Evolutionary conservation across 2,797 vertebrate species (phyloP).

Genomic region (Trichosurus vulpecula): DNA sequence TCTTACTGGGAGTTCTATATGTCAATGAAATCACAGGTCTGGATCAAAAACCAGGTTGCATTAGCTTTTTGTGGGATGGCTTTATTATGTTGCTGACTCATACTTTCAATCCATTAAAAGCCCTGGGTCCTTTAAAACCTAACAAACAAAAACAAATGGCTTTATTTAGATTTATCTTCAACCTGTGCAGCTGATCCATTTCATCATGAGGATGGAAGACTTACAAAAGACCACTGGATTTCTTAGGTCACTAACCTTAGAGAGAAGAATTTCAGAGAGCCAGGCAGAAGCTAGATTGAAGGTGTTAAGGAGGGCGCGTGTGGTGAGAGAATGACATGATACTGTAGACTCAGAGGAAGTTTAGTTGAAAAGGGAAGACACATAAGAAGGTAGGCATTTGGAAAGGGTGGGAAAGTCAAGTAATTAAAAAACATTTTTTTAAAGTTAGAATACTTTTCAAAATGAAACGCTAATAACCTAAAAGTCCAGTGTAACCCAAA

Average conservation of each 20-base stretch:
- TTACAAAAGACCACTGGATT: neutral
- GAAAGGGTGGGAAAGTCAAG: neutral
- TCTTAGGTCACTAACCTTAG: neutral
- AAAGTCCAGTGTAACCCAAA: neutral
- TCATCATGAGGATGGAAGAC: neutral
- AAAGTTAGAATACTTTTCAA: constrained; percentile 20
- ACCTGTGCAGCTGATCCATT: neutral
- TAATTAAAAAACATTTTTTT: neutral
- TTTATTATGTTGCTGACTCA: neutral
- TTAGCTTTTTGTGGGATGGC: neutral
- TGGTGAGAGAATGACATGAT: neutral
- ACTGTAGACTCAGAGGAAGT: neutral
- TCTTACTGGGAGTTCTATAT: neutral
- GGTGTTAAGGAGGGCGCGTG: neutral
- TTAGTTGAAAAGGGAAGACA: neutral
- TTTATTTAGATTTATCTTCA: neutral
- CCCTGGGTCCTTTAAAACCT: neutral
- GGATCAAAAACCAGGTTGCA: neutral
- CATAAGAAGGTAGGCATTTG: neutral
- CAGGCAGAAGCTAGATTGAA: neutral
- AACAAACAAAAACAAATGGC: neutral
- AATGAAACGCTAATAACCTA: neutral
- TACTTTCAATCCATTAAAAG: neutral
- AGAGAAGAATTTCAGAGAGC: neutral
- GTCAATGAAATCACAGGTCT: neutral